A percentile compares a stretch with the other conserved stretches of the same genome.
Evolutionary conservation across 1,140 invertebrate genomes (phyloP).

Genomic region (Mesaphorura yosii): DNA sequence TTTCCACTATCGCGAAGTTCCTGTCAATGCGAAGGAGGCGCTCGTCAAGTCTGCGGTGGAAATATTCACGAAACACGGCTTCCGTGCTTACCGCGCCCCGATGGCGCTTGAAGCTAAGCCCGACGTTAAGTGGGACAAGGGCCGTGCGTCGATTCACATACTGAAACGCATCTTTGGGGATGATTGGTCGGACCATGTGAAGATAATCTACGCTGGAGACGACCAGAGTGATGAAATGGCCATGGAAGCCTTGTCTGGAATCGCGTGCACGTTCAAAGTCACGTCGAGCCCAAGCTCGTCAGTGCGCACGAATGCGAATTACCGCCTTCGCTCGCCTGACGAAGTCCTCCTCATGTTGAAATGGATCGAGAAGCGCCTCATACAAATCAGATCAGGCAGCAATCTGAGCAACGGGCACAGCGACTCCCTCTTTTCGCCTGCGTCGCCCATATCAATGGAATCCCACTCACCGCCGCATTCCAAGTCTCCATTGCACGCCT

Average conservation of each 20-base stretch:
- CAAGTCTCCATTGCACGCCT: neutral
- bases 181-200: conserved; percentile 37
- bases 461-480: neutral
- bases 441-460: neutral
- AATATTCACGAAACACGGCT: conserved; percentile 34
- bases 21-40: conserved; percentile 20
- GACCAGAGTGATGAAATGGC: conserved; percentile 39
- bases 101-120: conserved; percentile 37
- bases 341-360: conserved; percentile 36
- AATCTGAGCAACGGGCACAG: neutral
- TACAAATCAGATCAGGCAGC: conserved; percentile 14
- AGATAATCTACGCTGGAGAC: conserved; percentile 39
- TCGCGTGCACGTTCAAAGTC: conserved; percentile 37
- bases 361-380: conserved; percentile 36
- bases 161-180: conserved; percentile 37
- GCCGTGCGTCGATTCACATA: conserved; percentile 38
- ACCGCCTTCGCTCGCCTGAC: conserved; percentile 34
- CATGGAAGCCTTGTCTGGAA: conserved; percentile 33
- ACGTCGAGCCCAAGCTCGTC: conserved; percentile 32
- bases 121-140: conserved; percentile 38
- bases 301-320: conserved; percentile 34
- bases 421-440: neutral
- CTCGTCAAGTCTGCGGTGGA: conserved; percentile 33
- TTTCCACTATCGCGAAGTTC: conserved; percentile 38
- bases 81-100: conserved; percentile 34